phyloP scores from a whole-genome alignment of 2,888 invertebrate species.

The Mongoloraphidia duomilia region DNA sequence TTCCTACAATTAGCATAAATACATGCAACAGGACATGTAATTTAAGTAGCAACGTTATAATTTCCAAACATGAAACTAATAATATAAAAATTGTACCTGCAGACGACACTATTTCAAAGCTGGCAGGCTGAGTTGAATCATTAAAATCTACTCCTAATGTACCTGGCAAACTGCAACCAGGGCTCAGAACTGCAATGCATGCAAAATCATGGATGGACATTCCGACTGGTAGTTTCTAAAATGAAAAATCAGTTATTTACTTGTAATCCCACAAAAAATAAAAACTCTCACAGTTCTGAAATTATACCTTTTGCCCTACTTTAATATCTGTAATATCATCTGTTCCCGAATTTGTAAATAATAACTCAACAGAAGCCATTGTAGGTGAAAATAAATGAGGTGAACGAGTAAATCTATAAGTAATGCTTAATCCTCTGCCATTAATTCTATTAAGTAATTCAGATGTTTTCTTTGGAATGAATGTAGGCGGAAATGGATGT shows the following conservation, averaged over 20 bases:
- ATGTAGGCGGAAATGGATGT: slow-evolving; percentile 43
- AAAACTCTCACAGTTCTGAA: slow-evolving; percentile 1
- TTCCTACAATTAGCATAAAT: slow-evolving; percentile 27
- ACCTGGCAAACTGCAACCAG: slow-evolving; percentile 47
- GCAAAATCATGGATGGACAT: slow-evolving; percentile 64
- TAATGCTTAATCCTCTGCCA: slow-evolving; percentile 50
- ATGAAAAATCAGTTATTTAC: slow-evolving; percentile 12
- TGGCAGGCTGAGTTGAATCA: slow-evolving; percentile 79
- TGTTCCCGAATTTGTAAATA: slow-evolving; percentile 55
- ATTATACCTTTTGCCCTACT: slow-evolving; percentile 52
- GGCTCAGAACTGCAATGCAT: slow-evolving; percentile 45
- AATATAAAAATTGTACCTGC: slow-evolving; percentile 28
- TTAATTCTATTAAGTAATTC: slow-evolving; percentile 59
- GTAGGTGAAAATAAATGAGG: slow-evolving; percentile 67
- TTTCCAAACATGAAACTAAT: background rate
- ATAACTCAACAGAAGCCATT: slow-evolving; percentile 71
- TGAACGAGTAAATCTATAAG: slow-evolving; percentile 57
- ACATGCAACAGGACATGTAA: background rate
- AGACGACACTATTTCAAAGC: slow-evolving; percentile 58
- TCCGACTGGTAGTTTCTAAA: slow-evolving; percentile 48
- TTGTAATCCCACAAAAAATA: slow-evolving; percentile 1
- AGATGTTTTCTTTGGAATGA: slow-evolving; percentile 39
- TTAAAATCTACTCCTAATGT: slow-evolving; percentile 82
- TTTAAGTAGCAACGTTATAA: background rate
- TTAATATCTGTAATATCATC: slow-evolving; percentile 54